Conservation (phyloP, 2,113 vertebrate species). For the Hyla sarda region DNA sequence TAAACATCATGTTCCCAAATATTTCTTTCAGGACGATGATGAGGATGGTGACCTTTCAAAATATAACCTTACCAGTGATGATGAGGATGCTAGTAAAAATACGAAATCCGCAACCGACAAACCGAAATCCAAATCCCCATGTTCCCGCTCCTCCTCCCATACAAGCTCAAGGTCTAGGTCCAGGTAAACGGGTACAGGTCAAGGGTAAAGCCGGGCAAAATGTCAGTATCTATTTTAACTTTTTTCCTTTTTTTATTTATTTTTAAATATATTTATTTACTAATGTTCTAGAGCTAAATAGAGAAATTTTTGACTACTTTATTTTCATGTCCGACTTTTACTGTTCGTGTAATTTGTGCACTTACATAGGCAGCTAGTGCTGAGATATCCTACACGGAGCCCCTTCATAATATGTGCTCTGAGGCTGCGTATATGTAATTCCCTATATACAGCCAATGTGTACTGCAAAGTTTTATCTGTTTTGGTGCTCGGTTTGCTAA, state of each 20-base stretch:
- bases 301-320: no score
- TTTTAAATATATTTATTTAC: slow-evolving; percentile 60
- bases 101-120: slow-evolving; percentile 78
- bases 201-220: slow-evolving; percentile 99
- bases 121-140: slow-evolving; percentile 88
- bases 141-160: slow-evolving; percentile 90
- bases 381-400: no score
- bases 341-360: no score
- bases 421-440: no score
- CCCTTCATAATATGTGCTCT: no score
- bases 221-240: slow-evolving; percentile 98
- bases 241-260: slow-evolving; percentile 70
- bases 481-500: no score
- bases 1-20: no score
- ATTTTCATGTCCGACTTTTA: no score
- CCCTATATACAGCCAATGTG: no score
- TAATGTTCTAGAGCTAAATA: slow-evolving; percentile 49
- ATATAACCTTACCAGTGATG: slow-evolving; percentile 92
- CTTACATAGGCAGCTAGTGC: no score
- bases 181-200: slow-evolving; percentile 99
- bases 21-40: slow-evolving; percentile 84
- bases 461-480: no score
- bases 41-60: slow-evolving; percentile 88
- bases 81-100: slow-evolving; percentile 81
- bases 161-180: slow-evolving; percentile 99